These are phyloP conservation scores for Sus scrofa DNA, from an alignment of 2,113 vertebrate species.

Conservation along the genomic window DNA sequence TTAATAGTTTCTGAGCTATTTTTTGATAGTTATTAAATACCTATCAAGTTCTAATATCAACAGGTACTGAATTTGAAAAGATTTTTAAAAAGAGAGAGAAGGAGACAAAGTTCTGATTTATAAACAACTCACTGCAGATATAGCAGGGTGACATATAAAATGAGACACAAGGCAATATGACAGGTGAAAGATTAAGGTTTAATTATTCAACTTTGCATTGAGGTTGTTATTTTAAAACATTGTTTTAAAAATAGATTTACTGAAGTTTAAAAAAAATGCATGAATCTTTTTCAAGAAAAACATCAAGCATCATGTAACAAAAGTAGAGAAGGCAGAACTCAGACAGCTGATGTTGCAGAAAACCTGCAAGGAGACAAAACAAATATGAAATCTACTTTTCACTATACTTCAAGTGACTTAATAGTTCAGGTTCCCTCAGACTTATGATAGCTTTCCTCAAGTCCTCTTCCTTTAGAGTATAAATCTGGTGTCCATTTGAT, in stretches of 20 bases:
- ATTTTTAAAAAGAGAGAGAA: neutral
- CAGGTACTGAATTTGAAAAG: neutral
- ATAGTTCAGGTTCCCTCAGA: neutral
- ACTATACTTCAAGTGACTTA: neutral
- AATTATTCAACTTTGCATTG: neutral
- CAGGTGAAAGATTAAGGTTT: neutral
- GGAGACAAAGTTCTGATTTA: neutral
- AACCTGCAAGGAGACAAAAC: neutral
- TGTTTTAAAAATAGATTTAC: neutral
- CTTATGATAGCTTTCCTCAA: neutral
- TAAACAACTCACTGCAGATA: neutral
- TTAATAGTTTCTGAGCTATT: neutral
- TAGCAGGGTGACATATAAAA: neutral
- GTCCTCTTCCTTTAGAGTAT: neutral
- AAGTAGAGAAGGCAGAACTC: neutral
- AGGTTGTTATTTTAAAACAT: neutral
- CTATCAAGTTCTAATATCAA: neutral
- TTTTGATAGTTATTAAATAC: neutral
- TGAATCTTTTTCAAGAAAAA: neutral
- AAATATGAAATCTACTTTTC: neutral
- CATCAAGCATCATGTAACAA: neutral
- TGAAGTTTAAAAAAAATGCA: neutral
- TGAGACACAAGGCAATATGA: neutral
- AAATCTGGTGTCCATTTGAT: neutral
- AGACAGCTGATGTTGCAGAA: neutral